Evolutionary conservation across 2,888 invertebrate species (phyloP).

Genomic region (Lamproptera curius): DNA sequence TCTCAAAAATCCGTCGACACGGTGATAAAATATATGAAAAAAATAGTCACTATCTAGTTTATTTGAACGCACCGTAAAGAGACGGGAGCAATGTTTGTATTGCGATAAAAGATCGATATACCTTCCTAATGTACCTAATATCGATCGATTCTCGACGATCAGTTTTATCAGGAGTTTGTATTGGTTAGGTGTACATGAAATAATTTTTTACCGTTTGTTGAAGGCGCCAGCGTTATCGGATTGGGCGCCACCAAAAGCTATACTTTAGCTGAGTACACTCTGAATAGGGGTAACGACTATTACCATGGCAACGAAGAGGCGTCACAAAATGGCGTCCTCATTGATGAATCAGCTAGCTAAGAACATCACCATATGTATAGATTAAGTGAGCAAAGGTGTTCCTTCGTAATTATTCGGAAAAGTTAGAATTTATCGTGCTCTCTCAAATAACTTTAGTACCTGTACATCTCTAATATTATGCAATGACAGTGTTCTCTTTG

Average conservation of each 20-base stretch:
- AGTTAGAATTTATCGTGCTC: too few species aligned
- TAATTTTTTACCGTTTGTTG: constrained; percentile 42
- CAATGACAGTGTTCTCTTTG: too few species aligned
- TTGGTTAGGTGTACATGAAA: constrained; percentile 34
- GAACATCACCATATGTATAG: too few species aligned
- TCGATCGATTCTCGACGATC: constrained; percentile 24
- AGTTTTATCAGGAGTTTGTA: constrained; percentile 34
- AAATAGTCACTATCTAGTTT: constrained; percentile 7
- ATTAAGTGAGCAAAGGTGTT: too few species aligned
- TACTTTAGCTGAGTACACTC: neutral
- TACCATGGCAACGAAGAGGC: neutral
- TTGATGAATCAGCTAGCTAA: too few species aligned
- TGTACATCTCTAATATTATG: too few species aligned
- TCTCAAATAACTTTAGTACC: too few species aligned
- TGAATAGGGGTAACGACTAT: neutral
- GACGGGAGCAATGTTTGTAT: constrained; percentile 38
- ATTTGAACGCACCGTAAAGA: constrained; percentile 32
- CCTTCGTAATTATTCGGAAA: too few species aligned
- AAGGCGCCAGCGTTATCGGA: constrained; percentile 35
- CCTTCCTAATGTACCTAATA: constrained; percentile 24
- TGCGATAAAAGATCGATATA: constrained; percentile 40
- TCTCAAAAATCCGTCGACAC: neutral
- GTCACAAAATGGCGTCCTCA: too few species aligned
- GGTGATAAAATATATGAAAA: neutral
- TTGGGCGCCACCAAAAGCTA: constrained; percentile 24